A percentile compares a stretch with the other conserved stretches of the same genome.
These are phyloP conservation scores for Calycopis cecrops DNA, from an alignment of 1,140 invertebrate genomes.

Conservation along the genomic window DNA sequence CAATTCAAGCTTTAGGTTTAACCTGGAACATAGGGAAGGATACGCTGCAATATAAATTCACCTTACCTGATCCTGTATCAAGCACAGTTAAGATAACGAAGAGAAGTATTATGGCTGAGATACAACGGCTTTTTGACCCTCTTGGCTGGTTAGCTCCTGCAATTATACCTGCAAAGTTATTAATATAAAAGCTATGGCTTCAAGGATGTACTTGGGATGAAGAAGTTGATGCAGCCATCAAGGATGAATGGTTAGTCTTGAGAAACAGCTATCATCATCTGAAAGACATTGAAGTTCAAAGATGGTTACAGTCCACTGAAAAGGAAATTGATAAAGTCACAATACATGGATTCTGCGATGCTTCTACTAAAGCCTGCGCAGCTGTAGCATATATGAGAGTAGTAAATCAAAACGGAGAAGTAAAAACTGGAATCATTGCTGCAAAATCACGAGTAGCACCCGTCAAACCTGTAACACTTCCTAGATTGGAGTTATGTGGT, in stretches of 20 bases:
- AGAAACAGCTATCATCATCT: slow-evolving; percentile 11
- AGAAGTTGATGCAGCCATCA: slow-evolving; percentile 10
- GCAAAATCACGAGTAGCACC: slow-evolving; percentile 20
- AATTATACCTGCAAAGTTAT: slow-evolving; percentile 20
- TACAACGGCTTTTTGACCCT: slow-evolving; percentile 17
- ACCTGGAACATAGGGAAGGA: too few relatives aligned
- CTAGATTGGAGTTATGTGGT: slow-evolving; percentile 21
- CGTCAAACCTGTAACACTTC: slow-evolving; percentile 19
- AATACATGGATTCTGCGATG: slow-evolving; percentile 21
- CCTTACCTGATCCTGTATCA: too few relatives aligned
- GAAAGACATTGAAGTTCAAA: slow-evolving; percentile 14
- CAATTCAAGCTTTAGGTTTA: too few relatives aligned
- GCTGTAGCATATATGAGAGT: slow-evolving; percentile 23
- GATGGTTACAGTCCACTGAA: neutral
- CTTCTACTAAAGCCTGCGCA: slow-evolving; percentile 18
- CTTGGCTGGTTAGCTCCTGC: too few relatives aligned
- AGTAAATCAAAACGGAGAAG: slow-evolving; percentile 6
- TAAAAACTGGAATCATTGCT: neutral
- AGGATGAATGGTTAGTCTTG: slow-evolving; percentile 20
- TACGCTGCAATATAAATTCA: too few relatives aligned
- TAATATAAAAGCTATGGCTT: slow-evolving; percentile 24
- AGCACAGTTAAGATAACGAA: neutral
- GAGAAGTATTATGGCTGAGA: slow-evolving; percentile 25
- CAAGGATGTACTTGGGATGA: slow-evolving; percentile 24
- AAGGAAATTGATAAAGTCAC: neutral